phyloP scores from a whole-genome alignment of 2,113 vertebrate genomes.

The Turdus rufiventris region DNA sequence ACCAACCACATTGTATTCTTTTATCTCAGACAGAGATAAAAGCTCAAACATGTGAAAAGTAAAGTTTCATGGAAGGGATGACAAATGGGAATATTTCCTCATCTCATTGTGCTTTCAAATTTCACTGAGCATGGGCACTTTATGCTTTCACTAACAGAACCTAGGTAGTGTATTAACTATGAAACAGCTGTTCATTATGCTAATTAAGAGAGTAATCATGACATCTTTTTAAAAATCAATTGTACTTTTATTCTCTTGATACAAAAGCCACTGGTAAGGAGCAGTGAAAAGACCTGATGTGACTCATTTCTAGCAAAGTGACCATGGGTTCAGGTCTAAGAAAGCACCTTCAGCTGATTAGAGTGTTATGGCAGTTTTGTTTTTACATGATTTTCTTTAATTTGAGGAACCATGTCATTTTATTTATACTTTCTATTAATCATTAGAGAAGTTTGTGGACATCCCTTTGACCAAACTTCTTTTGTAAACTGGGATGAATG shows the following conservation, averaged over 20 bases:
- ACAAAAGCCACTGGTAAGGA: background rate
- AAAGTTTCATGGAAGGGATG: accelerated
- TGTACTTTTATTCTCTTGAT: background rate
- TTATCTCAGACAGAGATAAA: background rate
- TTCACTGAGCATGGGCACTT: background rate
- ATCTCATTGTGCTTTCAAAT: background rate
- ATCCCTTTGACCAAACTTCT: background rate
- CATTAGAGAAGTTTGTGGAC: background rate
- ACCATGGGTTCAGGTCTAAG: background rate
- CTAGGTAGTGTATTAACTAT: background rate
- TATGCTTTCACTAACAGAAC: background rate
- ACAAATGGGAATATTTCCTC: background rate
- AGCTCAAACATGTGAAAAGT: background rate
- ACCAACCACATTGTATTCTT: background rate
- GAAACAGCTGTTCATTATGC: background rate
- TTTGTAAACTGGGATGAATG: background rate
- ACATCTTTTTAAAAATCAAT: background rate
- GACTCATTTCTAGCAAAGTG: background rate
- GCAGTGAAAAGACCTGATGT: background rate
- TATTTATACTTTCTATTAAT: background rate
- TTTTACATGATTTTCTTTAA: background rate
- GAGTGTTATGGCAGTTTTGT: background rate
- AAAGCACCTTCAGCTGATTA: background rate
- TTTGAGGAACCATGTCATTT: background rate
- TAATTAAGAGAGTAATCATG: background rate